Conservation (phyloP, 2,113 vertebrate species). For the Cynocephalus volans region DNA sequence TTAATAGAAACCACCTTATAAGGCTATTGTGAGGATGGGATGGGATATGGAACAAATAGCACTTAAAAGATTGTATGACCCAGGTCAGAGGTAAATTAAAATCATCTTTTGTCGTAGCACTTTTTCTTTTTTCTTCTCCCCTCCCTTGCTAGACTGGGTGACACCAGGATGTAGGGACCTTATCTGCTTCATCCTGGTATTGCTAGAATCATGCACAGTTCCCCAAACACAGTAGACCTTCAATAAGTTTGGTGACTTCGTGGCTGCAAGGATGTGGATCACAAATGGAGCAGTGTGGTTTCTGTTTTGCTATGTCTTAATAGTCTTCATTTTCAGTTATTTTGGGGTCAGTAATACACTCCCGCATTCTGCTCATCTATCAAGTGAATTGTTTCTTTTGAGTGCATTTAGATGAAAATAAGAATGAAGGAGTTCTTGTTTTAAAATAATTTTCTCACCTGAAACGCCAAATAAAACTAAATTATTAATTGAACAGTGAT, state of each 20-base stretch:
- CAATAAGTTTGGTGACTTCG: rapidly evolving
- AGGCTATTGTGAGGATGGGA: neutral
- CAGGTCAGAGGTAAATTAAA: neutral
- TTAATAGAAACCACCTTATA: neutral
- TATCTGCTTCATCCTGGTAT: neutral
- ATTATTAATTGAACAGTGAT: conserved; percentile 46
- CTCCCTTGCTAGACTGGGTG: neutral
- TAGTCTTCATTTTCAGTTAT: neutral
- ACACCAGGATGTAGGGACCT: rapidly evolving
- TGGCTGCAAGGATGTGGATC: neutral
- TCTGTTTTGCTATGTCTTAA: neutral
- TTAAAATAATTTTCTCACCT: conserved; percentile 47
- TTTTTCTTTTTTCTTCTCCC: neutral
- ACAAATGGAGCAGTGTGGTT: neutral
- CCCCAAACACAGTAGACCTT: rapidly evolving
- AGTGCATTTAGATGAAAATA: conserved; percentile 41
- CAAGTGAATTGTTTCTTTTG: conserved; percentile 49
- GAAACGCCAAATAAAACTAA: conserved; percentile 53
- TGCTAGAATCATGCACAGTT: neutral
- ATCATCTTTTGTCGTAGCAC: neutral
- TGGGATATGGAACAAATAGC: neutral
- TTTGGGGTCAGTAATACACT: neutral
- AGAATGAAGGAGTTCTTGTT: conserved; percentile 59
- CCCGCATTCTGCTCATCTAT: neutral
- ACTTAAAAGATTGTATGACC: neutral